Percentiles rank a stretch among this genome's conserved stretches.
Evolutionary conservation across 2,888 invertebrate species (phyloP).

Genomic region (Dynastes hyllus): DNA sequence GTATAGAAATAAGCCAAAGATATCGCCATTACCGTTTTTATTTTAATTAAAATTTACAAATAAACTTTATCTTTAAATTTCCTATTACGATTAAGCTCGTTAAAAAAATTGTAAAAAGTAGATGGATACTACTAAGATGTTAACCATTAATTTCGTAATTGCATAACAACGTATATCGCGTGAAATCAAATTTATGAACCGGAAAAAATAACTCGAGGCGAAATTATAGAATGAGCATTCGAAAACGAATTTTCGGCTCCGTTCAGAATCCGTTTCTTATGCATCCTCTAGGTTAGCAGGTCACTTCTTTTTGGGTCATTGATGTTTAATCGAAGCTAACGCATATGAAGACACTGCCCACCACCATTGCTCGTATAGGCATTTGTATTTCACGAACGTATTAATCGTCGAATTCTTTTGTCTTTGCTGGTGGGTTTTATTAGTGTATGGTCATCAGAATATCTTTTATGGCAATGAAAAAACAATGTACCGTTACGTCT

Average conservation of each 20-base stretch:
- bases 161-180: too few relatives aligned
- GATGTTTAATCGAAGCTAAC: conserved; percentile 35
- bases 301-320: conserved; percentile 49
- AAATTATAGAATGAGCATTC: not conserved
- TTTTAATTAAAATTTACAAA: too few relatives aligned
- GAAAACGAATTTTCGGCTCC: conserved; percentile 36
- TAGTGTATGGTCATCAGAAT: conserved; percentile 4
- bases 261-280: conserved; percentile 21
- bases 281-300: conserved; percentile 50
- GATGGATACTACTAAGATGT: too few relatives aligned
- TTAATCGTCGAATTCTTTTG: conserved; percentile 40
- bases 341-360: conserved; percentile 7
- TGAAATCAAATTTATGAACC: not conserved
- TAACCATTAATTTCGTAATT: too few relatives aligned
- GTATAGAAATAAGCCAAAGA: too few relatives aligned
- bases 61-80: too few relatives aligned
- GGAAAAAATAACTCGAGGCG: conserved; percentile 5
- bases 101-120: too few relatives aligned
- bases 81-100: too few relatives aligned
- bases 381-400: conserved; percentile 49
- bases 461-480: conserved; percentile 25
- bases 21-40: too few relatives aligned
- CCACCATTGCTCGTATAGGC: not conserved
- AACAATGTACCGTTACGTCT: conserved; percentile 25
- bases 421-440: conserved; percentile 16